These are phyloP conservation scores for Dipodomys spectabilis DNA, from an alignment of 2,113 vertebrate genomes.

Conservation along the genomic window DNA sequence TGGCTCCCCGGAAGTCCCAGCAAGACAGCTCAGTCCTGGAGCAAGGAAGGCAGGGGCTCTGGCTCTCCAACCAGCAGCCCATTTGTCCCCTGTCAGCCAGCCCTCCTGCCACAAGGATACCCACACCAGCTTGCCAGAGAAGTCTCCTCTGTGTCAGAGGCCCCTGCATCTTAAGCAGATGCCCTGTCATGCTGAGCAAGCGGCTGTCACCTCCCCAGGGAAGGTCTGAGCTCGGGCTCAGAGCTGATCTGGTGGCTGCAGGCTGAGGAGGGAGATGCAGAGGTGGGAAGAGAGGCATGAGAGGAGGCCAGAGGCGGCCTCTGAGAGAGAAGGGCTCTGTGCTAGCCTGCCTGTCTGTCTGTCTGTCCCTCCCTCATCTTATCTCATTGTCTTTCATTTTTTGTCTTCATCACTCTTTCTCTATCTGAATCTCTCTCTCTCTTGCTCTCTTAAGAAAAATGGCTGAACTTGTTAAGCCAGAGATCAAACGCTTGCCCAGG, in stretches of 20 bases:
- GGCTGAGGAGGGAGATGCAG: not conserved
- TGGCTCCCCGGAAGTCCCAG: conserved; percentile 50
- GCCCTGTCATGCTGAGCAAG: conserved; percentile 45
- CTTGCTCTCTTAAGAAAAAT: conserved; percentile 72
- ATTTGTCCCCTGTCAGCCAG: conserved; percentile 41
- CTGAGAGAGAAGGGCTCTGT: conserved; percentile 33
- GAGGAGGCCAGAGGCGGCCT: conserved; percentile 21
- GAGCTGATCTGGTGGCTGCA: not conserved
- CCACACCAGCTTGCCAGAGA: conserved; percentile 63
- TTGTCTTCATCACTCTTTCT: conserved; percentile 21
- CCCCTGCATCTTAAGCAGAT: conserved; percentile 54
- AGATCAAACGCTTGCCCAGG: conserved; percentile 79
- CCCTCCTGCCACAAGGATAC: conserved; percentile 15
- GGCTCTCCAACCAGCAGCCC: conserved; percentile 52
- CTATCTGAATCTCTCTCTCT: conserved; percentile 32
- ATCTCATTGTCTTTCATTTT: not conserved
- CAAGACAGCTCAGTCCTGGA: conserved; percentile 57
- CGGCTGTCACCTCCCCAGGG: conserved; percentile 48
- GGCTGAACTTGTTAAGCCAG: conserved; percentile 70
- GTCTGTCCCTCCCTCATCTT: not conserved
- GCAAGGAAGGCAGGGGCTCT: conserved; percentile 3
- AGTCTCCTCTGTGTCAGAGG: conserved; percentile 62
- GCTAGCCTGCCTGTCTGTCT: too few species aligned
- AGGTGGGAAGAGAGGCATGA: not conserved
- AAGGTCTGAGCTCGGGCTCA: not conserved